Conservation (phyloP, 2,797 vertebrate species). For the Gadopsis marmoratus region DNA sequence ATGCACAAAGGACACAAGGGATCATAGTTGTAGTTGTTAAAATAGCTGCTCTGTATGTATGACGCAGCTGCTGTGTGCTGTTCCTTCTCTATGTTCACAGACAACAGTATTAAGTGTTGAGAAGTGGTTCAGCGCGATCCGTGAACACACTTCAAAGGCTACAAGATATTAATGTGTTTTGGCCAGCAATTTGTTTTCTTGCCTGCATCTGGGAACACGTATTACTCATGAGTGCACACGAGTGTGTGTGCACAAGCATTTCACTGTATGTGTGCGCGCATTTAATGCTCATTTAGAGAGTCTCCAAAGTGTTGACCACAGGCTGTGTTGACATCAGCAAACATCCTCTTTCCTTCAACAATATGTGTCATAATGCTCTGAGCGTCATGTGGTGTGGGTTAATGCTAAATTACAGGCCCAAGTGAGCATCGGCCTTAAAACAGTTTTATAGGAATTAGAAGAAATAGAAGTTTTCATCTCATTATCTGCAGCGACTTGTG, state of each 20-base stretch:
- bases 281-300: not conserved
- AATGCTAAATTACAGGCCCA: not conserved
- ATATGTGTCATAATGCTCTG: constrained; percentile 21
- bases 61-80: not conserved
- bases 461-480: not conserved
- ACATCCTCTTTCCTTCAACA: constrained; percentile 19
- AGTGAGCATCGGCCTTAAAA: not conserved
- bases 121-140: not conserved
- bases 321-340: constrained; percentile 17
- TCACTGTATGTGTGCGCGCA: not conserved
- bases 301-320: not conserved
- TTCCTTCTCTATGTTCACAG: not conserved
- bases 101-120: not conserved
- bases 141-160: not conserved
- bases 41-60: too few species aligned
- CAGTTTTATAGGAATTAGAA: not conserved
- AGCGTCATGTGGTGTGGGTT: constrained; percentile 18
- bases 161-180: not conserved
- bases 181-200: not conserved
- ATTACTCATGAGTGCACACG: constrained; percentile 27
- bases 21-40: not conserved
- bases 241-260: not conserved
- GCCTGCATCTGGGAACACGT: not conserved
- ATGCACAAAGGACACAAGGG: not conserved
- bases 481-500: not conserved